These are phyloP conservation scores for Triops cancriformis DNA, from an alignment of 1,140 invertebrate genomes.

Conservation along the genomic window DNA sequence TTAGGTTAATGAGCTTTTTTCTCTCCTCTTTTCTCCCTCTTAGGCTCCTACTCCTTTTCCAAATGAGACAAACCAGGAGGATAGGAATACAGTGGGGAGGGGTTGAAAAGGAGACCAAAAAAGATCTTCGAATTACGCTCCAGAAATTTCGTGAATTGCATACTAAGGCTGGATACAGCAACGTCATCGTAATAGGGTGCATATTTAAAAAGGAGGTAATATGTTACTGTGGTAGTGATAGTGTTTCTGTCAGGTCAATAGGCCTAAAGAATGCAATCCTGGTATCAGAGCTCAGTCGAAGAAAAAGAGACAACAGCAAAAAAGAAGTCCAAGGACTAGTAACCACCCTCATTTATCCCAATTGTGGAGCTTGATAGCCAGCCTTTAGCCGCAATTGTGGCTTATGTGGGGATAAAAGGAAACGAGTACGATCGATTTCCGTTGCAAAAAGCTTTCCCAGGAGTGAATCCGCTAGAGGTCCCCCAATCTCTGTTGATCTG, in stretches of 20 bases:
- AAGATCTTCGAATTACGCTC: background rate
- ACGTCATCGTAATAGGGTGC: background rate
- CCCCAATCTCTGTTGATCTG: background rate
- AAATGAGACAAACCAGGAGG: background rate
- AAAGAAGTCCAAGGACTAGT: background rate
- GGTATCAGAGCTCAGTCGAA: background rate
- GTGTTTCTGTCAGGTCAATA: no score
- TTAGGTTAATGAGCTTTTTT: conserved; percentile 5
- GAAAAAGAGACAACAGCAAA: background rate
- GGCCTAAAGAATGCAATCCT: background rate
- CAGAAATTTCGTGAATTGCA: background rate
- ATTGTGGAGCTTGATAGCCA: background rate
- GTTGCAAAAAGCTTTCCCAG: background rate
- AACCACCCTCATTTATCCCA: background rate
- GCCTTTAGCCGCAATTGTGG: background rate
- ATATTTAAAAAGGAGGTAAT: background rate
- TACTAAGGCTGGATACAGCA: background rate
- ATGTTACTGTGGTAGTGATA: background rate
- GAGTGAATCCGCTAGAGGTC: background rate
- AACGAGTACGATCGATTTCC: background rate
- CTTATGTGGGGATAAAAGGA: background rate
- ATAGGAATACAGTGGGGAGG: background rate
- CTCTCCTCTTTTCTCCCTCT: background rate
- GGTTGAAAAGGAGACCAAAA: background rate
- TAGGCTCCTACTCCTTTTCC: background rate